Conservation (phyloP, 2,113 vertebrate species). For the Rhadina sibilatrix region DNA sequence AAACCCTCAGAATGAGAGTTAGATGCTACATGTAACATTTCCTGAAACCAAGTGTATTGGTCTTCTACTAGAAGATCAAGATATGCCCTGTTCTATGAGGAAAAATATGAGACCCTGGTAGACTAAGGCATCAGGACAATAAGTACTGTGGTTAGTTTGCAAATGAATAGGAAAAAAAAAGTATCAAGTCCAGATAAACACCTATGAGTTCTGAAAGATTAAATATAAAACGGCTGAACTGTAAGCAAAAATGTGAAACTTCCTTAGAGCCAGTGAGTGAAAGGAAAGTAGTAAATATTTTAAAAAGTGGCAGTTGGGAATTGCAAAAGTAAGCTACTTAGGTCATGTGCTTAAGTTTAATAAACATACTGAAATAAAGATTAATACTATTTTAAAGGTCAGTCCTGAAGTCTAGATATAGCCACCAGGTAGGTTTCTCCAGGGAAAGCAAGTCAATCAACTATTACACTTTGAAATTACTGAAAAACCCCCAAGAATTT, state of each 20-base stretch:
- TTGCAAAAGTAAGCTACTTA: neutral
- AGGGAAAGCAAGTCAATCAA: neutral
- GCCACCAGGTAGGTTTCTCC: neutral
- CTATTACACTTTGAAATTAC: neutral
- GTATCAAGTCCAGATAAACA: neutral
- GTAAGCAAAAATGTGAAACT: neutral
- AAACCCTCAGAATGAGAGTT: neutral
- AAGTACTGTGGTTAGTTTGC: neutral
- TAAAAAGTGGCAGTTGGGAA: neutral
- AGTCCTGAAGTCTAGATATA: neutral
- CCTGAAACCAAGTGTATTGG: neutral
- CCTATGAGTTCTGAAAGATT: neutral
- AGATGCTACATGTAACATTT: neutral
- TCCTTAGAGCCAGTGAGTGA: neutral
- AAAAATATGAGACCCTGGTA: neutral
- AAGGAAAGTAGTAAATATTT: neutral
- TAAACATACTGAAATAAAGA: neutral
- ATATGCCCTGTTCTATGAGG: neutral
- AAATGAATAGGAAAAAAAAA: neutral
- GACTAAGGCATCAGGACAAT: neutral
- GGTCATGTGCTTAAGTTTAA: neutral
- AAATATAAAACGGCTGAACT: neutral
- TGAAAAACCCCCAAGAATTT: neutral
- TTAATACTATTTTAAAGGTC: neutral
- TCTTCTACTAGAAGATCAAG: neutral